These are phyloP conservation scores for Jordanella pulchra DNA, from an alignment of 2,797 vertebrate genomes.

Conservation along the genomic window DNA sequence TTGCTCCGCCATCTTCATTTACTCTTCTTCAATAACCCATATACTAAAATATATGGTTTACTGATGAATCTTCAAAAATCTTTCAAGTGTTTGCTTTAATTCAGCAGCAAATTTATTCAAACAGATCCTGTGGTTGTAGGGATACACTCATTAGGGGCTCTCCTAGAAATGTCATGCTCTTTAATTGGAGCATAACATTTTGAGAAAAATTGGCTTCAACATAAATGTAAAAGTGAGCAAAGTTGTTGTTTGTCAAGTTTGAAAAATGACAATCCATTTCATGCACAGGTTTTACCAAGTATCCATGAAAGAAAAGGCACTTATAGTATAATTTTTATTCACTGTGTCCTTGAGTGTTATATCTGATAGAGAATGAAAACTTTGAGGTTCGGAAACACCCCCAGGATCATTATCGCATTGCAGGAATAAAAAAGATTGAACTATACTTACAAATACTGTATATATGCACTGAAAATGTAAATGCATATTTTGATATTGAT, in stretches of 20 bases:
- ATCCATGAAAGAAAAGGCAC: slow-evolving; percentile 33
- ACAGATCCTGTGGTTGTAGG: too few species aligned
- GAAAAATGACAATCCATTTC: slow-evolving; percentile 25
- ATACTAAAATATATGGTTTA: too few species aligned
- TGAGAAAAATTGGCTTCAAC: neutral
- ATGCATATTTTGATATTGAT: neutral
- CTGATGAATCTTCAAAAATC: too few species aligned
- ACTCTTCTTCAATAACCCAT: too few species aligned
- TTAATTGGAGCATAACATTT: too few species aligned
- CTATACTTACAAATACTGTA: neutral
- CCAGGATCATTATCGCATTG: slow-evolving; percentile 3
- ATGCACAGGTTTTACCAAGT: slow-evolving; percentile 39
- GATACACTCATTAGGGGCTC: too few species aligned
- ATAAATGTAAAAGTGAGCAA: slow-evolving; percentile 28
- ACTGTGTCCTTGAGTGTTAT: slow-evolving; percentile 5
- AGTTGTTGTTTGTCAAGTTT: slow-evolving; percentile 27
- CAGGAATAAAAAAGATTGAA: neutral
- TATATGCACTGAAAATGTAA: neutral
- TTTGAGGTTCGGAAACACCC: neutral
- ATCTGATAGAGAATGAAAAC: neutral
- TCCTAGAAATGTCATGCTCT: too few species aligned
- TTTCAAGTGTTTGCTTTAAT: too few species aligned
- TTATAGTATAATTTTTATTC: slow-evolving; percentile 8
- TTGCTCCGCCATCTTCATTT: too few species aligned
- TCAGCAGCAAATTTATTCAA: too few species aligned